Evolutionary conservation across 2,888 invertebrate species (phyloP), one percentile per base, ranked within the genome.

Genomic region (Polia nebulosa): DNA sequence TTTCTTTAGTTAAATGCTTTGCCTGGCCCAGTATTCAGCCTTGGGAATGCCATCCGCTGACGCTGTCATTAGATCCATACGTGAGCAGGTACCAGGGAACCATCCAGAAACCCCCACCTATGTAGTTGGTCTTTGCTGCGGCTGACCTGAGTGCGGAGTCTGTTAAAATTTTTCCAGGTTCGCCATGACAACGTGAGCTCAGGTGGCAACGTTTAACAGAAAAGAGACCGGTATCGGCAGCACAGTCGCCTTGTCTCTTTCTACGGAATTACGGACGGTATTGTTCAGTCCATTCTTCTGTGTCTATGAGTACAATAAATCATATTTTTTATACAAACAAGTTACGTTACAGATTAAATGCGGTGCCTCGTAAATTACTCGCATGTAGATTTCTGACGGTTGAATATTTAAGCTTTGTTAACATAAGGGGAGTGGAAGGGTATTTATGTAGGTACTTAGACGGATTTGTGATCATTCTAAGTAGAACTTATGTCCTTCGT

Each of bases 271-370:
- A 29, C 3, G 0, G 32, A 25, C 11, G 6, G 3, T 15, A 20
- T 15, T 32, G 1, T 20, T 52, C 52, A 52, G 52, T 52, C 52
- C 52, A 52, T 52, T 52, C 52, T 7, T 20, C 20, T 20, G 20
- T 13, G 3, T 52, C 52, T 20, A 1, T 20, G 13, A 44, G 20
- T 41, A 56, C 63, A 59, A 78, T 78, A 81, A 78, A 78, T 78
- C 81, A 78, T 72, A 66, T 67, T 78, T 78, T 81, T 81, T 81
- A 62, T 44, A 62, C 78, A 56, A 68, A 81, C 67, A 78, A 81
- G 64, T 81, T 78, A 53, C 58, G 72, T 56, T 71, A 41, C 9
- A 55, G 78, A 72, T 81, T 78, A 78, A 81, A 78, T 59, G 64
- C 22, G 58, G 32, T 22, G 56, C 47, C n/a, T 65, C 81, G 59